A percentile compares a stretch with the other conserved stretches of the same genome.
These are phyloP conservation scores for Drosophila kikkawai DNA, from an alignment of 1,140 invertebrate genomes.

Conservation along the genomic window DNA sequence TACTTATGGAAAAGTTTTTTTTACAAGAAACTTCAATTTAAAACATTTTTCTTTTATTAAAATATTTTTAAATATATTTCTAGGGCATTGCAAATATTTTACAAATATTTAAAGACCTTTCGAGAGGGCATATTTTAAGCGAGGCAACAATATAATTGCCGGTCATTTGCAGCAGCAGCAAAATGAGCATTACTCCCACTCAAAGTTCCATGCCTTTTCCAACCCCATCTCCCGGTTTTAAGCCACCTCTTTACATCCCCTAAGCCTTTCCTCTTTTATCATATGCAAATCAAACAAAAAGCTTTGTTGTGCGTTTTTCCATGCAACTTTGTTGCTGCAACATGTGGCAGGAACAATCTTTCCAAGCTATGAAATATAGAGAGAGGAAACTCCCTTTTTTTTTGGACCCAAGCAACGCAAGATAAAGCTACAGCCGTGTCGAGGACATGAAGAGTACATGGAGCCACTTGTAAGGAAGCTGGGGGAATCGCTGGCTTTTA, in stretches of 20 bases:
- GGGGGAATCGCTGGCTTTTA: slow-evolving; percentile 67
- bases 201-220: background rate
- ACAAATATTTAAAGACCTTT: background rate
- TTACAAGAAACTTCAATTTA: background rate
- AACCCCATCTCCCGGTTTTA: background rate
- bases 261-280: slow-evolving; percentile 48
- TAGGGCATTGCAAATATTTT: background rate
- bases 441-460: slow-evolving; percentile 20
- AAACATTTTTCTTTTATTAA: background rate
- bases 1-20: background rate
- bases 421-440: slow-evolving; percentile 55
- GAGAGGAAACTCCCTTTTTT: background rate
- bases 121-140: background rate
- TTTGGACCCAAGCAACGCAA: slow-evolving; percentile 19
- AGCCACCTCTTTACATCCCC: too few relatives aligned
- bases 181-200: slow-evolving; percentile 56
- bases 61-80: background rate
- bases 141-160: slow-evolving; percentile 75
- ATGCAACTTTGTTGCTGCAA: slow-evolving; percentile 73
- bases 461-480: slow-evolving; percentile 61
- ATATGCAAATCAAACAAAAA: slow-evolving; percentile 82
- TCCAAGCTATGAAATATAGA: slow-evolving; percentile 3
- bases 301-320: slow-evolving; percentile 25
- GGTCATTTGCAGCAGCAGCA: slow-evolving; percentile 82
- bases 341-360: slow-evolving; percentile 40